A percentile compares a stretch with the other conserved stretches of the same genome.
These are phyloP conservation scores for Sardinella longiceps DNA, from an alignment of 2,797 vertebrate species.

Conservation along the genomic window DNA sequence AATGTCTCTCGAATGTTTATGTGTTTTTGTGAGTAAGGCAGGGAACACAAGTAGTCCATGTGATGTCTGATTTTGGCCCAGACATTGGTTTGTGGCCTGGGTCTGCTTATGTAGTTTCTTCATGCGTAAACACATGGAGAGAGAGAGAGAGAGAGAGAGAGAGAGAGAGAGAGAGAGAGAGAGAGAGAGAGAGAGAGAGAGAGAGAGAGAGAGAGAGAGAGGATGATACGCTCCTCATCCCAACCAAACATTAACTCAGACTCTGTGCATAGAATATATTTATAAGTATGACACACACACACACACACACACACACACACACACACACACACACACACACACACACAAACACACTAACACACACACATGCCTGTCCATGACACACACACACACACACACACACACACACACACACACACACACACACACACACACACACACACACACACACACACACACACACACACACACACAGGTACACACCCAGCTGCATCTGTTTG, in stretches of 20 bases:
- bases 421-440: not conserved
- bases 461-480: slow-evolving; percentile 20
- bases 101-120: slow-evolving; percentile 10
- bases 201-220: not conserved
- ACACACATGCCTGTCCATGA: not conserved
- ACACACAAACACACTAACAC: slow-evolving; percentile 21
- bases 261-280: not conserved
- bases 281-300: not conserved
- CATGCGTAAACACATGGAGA: not conserved
- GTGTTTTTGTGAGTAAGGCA: not conserved
- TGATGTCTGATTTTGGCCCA: slow-evolving; percentile 16
- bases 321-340: not conserved
- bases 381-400: not conserved
- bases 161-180: too few relatives aligned
- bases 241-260: not conserved
- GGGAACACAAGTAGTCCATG: too few relatives aligned
- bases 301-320: not conserved
- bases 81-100: slow-evolving; percentile 21
- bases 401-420: not conserved
- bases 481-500: slow-evolving; percentile 39
- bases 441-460: slow-evolving; percentile 16
- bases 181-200: too few relatives aligned
- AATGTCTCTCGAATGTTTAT: too few relatives aligned
- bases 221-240: not conserved
- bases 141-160: not conserved